Conservation (phyloP, 1,140 invertebrate species). For the Arion vulgaris region DNA sequence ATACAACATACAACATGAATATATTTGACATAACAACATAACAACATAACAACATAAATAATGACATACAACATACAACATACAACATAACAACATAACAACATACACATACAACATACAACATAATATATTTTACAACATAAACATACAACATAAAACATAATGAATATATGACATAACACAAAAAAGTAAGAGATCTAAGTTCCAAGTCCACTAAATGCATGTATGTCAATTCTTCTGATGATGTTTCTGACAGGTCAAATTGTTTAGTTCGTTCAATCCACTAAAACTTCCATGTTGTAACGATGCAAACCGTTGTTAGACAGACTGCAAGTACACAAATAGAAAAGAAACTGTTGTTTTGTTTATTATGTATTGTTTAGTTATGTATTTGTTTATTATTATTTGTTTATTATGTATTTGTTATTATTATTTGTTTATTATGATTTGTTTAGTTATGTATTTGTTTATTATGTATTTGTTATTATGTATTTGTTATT, state of each 20-base stretch:
- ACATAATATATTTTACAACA: too few relatives aligned
- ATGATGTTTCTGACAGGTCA: conserved; percentile 61
- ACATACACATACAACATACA: too few relatives aligned
- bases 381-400: neutral
- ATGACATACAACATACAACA: too few relatives aligned
- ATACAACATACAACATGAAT: too few relatives aligned
- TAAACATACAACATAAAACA: too few relatives aligned
- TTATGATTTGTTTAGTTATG: neutral
- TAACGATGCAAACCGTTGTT: conserved; percentile 55
- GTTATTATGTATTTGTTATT: too few relatives aligned
- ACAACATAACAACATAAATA: too few relatives aligned
- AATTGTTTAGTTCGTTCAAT: conserved; percentile 54
- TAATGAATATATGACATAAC: neutral
- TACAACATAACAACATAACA: too few relatives aligned
- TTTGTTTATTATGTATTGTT: neutral
- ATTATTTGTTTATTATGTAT: neutral
- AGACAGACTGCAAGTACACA: conserved; percentile 42
- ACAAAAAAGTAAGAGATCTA: conserved; percentile 56
- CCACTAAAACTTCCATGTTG: conserved; percentile 61
- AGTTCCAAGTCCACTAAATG: conserved; percentile 62
- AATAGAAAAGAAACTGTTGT: neutral
- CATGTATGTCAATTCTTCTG: conserved; percentile 56
- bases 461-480: too few relatives aligned
- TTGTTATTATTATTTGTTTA: too few relatives aligned
- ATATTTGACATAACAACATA: too few relatives aligned